Percentiles rank a stretch among this genome's conserved stretches.
Evolutionary conservation across 2,113 vertebrate genomes (phyloP).

Genomic region (Mus spicilegus): DNA sequence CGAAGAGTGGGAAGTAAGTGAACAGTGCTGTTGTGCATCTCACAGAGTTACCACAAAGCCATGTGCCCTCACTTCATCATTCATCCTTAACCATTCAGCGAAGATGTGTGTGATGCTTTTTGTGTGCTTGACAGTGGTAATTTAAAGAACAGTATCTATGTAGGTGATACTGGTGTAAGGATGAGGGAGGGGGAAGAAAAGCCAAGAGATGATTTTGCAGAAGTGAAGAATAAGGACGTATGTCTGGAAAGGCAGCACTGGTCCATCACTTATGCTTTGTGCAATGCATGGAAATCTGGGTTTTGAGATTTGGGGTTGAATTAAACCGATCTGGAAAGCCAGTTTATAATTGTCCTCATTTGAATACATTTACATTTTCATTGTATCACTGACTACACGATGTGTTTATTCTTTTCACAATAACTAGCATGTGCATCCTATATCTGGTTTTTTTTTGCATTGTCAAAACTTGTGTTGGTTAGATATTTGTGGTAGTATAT

Average conservation of each 20-base stretch:
- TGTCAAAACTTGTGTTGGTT: constrained; percentile 59
- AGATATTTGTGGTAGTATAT: constrained; percentile 73
- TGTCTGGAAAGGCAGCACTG: background rate
- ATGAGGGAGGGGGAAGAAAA: background rate
- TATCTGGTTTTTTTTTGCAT: constrained; percentile 44
- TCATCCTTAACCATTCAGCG: constrained; percentile 57
- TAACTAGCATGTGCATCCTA: constrained; percentile 48
- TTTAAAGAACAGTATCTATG: background rate
- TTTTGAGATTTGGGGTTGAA: constrained; percentile 29
- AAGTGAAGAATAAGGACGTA: background rate
- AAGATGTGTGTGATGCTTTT: constrained; percentile 19
- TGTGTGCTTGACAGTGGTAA: constrained; percentile 6
- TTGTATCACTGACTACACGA: background rate
- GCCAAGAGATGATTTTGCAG: background rate
- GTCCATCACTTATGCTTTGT: background rate
- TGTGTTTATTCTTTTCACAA: constrained; percentile 59
- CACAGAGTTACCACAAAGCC: constrained; percentile 13
- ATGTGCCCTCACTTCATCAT: constrained; percentile 38
- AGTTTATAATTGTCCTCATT: constrained; percentile 31
- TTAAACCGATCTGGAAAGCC: constrained; percentile 42
- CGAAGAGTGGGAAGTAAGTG: constrained; percentile 80
- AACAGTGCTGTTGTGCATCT: constrained; percentile 41
- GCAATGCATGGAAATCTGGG: constrained; percentile 29
- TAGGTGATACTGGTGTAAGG: background rate
- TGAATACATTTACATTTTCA: constrained; percentile 39